These are phyloP conservation scores for Amphilophus citrinellus DNA, from an alignment of 2,113 vertebrate species.

Conservation along the genomic window DNA sequence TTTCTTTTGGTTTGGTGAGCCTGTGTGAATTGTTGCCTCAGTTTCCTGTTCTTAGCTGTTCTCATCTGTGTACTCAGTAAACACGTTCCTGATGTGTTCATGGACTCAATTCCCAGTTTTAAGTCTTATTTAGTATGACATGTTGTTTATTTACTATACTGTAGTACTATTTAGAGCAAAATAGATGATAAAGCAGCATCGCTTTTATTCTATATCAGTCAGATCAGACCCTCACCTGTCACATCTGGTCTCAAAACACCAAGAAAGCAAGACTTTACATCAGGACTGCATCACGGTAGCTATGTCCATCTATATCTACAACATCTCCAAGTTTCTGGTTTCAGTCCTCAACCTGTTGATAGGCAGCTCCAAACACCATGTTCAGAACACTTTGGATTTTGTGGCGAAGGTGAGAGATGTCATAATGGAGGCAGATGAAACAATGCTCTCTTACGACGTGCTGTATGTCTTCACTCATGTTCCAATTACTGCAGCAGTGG, in stretches of 20 bases:
- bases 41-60: no score
- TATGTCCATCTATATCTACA: background rate
- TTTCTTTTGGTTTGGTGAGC: no score
- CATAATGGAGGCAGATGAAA: background rate
- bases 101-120: no score
- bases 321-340: background rate
- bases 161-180: background rate
- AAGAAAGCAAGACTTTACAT: background rate
- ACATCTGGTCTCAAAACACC: background rate
- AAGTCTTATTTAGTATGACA: no score
- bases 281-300: no score
- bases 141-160: no score
- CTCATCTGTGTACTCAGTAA: no score
- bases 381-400: background rate
- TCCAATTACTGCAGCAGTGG: background rate
- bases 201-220: background rate
- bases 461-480: background rate
- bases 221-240: no score
- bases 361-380: background rate
- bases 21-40: no score
- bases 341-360: background rate
- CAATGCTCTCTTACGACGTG: background rate
- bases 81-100: no score
- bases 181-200: background rate
- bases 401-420: background rate